Percentiles rank a stretch among this genome's conserved stretches.
phyloP scores from a whole-genome alignment of 2,888 invertebrate species.

The Drosophila melanocephala region DNA sequence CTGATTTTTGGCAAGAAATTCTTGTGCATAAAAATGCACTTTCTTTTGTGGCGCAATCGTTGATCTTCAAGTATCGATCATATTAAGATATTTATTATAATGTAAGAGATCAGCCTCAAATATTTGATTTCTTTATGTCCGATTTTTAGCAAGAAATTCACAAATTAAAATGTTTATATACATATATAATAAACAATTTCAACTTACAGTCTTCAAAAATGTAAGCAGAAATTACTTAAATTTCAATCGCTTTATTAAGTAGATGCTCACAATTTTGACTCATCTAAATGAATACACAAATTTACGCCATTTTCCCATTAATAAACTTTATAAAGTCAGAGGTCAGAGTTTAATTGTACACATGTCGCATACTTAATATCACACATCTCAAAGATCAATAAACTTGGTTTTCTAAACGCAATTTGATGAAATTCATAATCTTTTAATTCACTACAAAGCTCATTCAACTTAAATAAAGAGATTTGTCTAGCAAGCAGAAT shows the following conservation, averaged over 20 bases:
- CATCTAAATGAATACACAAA: not conserved
- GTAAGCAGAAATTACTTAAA: not conserved
- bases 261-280: not conserved
- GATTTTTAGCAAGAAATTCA: no score
- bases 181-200: not conserved
- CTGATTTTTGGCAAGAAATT: not conserved
- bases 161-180: not conserved
- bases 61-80: no score
- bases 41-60: no score
- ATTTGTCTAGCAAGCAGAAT: not conserved
- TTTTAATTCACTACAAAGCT: not conserved
- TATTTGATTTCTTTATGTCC: no score
- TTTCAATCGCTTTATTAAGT: not conserved
- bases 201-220: not conserved
- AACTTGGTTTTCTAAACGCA: conserved; percentile 1
- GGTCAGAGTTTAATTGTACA: not conserved
- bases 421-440: not conserved
- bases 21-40: not conserved
- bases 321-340: not conserved
- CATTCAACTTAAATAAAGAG: conserved; percentile 1
- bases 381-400: conserved; percentile 5
- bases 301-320: not conserved
- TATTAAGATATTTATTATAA: no score
- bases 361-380: conserved; percentile 3
- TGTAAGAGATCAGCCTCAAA: no score